A percentile compares a stretch with the other conserved stretches of the same genome.
phyloP scores from a whole-genome alignment of 2,888 invertebrate genomes.

The Apoderus coryli region DNA sequence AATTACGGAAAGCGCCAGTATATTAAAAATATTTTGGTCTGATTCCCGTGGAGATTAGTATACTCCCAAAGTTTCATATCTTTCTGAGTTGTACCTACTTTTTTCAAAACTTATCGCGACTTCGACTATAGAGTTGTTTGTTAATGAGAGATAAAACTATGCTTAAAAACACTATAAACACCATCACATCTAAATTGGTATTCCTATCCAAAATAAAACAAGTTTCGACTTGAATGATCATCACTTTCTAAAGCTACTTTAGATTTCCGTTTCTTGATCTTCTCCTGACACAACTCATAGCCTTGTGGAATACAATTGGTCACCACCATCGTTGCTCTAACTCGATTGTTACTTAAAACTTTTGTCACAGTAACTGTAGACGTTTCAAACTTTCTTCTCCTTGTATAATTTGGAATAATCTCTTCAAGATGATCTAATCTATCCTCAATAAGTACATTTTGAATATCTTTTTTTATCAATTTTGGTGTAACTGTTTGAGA shows the following conservation, averaged over 20 bases:
- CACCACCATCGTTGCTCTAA: constrained; percentile 28
- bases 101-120: too few relatives aligned
- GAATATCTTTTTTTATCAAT: constrained; percentile 18
- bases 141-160: too few relatives aligned
- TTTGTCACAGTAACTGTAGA: constrained; percentile 31
- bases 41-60: too few relatives aligned
- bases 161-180: too few relatives aligned
- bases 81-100: too few relatives aligned
- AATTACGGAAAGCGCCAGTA: too few relatives aligned
- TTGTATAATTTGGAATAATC: constrained; percentile 29
- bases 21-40: too few relatives aligned
- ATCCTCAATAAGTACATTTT: constrained; percentile 30
- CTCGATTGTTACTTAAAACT: constrained; percentile 24
- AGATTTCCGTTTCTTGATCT: constrained; percentile 20
- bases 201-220: too few relatives aligned
- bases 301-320: constrained; percentile 31
- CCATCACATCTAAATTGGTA: too few relatives aligned
- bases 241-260: constrained; percentile 18
- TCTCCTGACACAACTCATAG: constrained; percentile 24
- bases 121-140: too few relatives aligned
- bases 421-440: constrained; percentile 29
- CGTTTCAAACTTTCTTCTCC: constrained; percentile 27
- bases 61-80: too few relatives aligned
- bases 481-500: constrained; percentile 21
- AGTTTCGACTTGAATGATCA: too few relatives aligned